Conservation (phyloP, 2,113 vertebrate species). For the Ochotona princeps region DNA sequence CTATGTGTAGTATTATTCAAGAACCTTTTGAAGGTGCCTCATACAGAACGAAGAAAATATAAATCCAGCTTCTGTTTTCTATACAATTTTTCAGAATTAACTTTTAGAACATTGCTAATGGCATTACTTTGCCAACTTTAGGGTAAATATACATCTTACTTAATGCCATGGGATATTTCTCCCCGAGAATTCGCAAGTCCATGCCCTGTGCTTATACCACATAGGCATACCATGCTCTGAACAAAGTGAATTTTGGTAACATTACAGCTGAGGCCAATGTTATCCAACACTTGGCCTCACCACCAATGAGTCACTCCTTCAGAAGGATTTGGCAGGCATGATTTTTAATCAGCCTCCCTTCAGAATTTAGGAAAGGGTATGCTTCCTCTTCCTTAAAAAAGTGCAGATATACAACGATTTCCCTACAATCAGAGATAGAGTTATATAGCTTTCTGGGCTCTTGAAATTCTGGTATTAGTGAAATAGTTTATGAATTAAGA, state of each 20-base stretch:
- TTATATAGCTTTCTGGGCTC: background rate
- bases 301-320: background rate
- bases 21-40: no score
- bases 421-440: background rate
- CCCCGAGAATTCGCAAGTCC: background rate
- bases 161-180: background rate
- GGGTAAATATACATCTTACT: background rate
- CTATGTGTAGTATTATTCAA: no score
- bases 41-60: background rate
- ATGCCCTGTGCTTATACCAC: background rate
- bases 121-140: background rate
- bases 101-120: background rate
- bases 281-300: background rate
- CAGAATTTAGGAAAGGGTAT: background rate
- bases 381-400: background rate
- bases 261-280: background rate
- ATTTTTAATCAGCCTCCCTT: slow-evolving; percentile 11
- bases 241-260: background rate
- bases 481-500: background rate
- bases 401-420: background rate
- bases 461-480: background rate
- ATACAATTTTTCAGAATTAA: background rate
- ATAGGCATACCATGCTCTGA: background rate
- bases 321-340: background rate
- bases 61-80: background rate